Evolutionary conservation across 1,140 invertebrate species (phyloP).

Genomic region (Tribolium madens): DNA sequence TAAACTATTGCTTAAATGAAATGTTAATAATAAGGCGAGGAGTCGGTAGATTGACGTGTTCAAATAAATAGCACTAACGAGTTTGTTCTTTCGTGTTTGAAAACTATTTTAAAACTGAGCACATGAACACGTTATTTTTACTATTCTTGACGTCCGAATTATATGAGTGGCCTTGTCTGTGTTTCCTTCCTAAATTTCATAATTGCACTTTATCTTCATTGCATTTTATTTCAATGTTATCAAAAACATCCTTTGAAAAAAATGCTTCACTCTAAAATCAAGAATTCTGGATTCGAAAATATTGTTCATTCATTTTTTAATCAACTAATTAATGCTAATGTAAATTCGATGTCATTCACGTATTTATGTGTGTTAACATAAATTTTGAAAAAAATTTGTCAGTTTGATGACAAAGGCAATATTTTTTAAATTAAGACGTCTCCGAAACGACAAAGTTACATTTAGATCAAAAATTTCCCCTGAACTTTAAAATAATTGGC

Average conservation of each 20-base stretch:
- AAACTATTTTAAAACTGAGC: conserved; percentile 53
- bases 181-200: conserved; percentile 34
- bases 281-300: too few relatives aligned
- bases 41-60: conserved; percentile 42
- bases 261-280: too few relatives aligned
- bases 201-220: background rate
- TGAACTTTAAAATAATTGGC: background rate
- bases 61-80: conserved; percentile 43
- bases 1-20: conserved; percentile 25
- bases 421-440: too few relatives aligned
- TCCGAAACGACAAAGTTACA: background rate
- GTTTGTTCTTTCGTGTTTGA: conserved; percentile 45
- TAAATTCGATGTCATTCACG: background rate
- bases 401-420: too few relatives aligned
- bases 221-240: conserved; percentile 9
- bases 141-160: conserved; percentile 50
- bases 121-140: conserved; percentile 56
- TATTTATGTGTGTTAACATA: background rate
- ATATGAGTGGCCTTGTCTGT: conserved; percentile 50
- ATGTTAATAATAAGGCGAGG: conserved; percentile 28
- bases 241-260: too few relatives aligned
- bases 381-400: too few relatives aligned
- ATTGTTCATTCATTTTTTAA: too few relatives aligned
- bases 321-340: too few relatives aligned
- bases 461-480: background rate